Percentiles rank a stretch among this genome's conserved stretches.
Evolutionary conservation across 2,888 invertebrate genomes (phyloP).

Genomic region (Drosophila rubida): DNA sequence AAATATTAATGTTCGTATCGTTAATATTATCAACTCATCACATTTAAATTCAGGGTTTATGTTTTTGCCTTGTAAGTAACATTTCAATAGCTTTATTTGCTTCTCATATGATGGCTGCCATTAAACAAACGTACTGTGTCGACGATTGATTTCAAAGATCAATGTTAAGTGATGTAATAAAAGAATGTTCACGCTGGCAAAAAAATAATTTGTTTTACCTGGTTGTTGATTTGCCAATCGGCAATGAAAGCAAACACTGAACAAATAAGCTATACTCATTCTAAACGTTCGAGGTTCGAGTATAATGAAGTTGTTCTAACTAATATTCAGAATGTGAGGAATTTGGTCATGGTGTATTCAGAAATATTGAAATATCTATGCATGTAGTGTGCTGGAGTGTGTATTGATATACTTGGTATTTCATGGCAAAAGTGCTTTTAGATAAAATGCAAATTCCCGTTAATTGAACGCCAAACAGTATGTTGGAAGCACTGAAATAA

Average conservation of each 20-base stretch:
- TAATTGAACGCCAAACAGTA: constrained; percentile 77
- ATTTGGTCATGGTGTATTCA: constrained; percentile 1
- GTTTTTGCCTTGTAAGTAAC: constrained; percentile 13
- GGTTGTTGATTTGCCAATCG: constrained; percentile 31
- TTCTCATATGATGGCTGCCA: constrained; percentile 16
- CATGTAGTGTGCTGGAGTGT: no score
- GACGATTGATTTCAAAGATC: constrained; percentile 59
- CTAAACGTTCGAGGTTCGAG: background rate
- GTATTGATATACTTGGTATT: constrained; percentile 23
- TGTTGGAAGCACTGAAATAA: constrained; percentile 34
- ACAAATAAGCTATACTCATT: constrained; percentile 1
- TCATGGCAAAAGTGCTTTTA: constrained; percentile 45
- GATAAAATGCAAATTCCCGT: constrained; percentile 75
- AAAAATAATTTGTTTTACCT: constrained; percentile 23
- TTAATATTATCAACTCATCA: constrained; percentile 1
- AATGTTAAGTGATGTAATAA: constrained; percentile 54
- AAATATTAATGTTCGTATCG: no score
- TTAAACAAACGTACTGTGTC: constrained; percentile 6
- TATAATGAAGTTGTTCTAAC: constrained; percentile 7
- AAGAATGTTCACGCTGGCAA: constrained; percentile 25
- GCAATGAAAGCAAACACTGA: constrained; percentile 1
- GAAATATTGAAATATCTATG: background rate
- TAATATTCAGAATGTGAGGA: constrained; percentile 3
- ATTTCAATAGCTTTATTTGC: constrained; percentile 18
- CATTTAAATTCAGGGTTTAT: constrained; percentile 34